Percentiles rank a stretch among this genome's conserved stretches.
Evolutionary conservation across 1,140 invertebrate genomes (phyloP).

Genomic region (Euborellia annulipes): DNA sequence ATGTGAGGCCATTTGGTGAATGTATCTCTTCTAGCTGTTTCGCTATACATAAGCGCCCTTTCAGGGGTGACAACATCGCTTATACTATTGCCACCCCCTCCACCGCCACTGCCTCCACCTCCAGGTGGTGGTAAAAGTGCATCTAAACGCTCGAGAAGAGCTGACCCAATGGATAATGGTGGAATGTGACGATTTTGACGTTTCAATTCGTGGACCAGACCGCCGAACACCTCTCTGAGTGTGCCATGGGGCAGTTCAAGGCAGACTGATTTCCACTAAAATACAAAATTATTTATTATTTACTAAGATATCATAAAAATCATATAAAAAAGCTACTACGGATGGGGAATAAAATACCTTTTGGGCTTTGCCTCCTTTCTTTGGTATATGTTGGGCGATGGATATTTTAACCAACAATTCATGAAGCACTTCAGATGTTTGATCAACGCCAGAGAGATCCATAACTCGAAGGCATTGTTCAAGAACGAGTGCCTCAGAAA

Average conservation of each 20-base stretch:
- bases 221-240: constrained; percentile 58
- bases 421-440: constrained; percentile 55
- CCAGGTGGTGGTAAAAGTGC: constrained; percentile 40
- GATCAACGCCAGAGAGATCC: constrained; percentile 55
- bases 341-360: constrained; percentile 26
- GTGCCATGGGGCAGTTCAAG: constrained; percentile 59
- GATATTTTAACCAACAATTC: constrained; percentile 61
- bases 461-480: constrained; percentile 57
- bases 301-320: neutral
- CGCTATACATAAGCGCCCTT: constrained; percentile 73
- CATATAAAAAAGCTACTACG: constrained; percentile 2
- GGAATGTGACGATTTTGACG: constrained; percentile 65
- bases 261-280: constrained; percentile 78
- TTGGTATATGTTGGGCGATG: constrained; percentile 46
- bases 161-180: constrained; percentile 71
- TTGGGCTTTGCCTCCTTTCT: constrained; percentile 71
- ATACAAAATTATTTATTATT: too few species aligned
- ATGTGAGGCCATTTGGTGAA: constrained; percentile 90
- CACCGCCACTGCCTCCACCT: constrained; percentile 15
- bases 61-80: constrained; percentile 34
- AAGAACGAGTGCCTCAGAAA: constrained; percentile 72
- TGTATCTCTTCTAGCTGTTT: constrained; percentile 72
- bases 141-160: constrained; percentile 68
- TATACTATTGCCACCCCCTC: constrained; percentile 5
- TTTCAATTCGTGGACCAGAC: constrained; percentile 65